These are phyloP conservation scores for Mercenaria mercenaria DNA, from an alignment of 1,140 invertebrate genomes.

Conservation along the genomic window DNA sequence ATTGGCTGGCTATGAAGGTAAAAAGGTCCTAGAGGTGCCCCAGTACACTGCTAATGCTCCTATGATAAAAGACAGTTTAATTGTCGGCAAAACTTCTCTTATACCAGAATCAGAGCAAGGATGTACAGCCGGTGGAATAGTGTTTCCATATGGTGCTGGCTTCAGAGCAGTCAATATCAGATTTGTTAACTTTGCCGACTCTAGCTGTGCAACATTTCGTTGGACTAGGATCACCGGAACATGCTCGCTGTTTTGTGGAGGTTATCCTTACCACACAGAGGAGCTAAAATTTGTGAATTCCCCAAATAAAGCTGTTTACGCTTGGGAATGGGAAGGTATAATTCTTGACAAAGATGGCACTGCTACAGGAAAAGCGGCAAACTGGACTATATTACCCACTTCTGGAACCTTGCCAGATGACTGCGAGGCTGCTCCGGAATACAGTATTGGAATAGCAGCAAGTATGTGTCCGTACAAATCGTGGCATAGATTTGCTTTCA, in stretches of 20 bases:
- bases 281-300: slow-evolving; percentile 73
- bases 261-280: slow-evolving; percentile 70
- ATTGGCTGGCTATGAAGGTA: slow-evolving; percentile 80
- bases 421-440: slow-evolving; percentile 56
- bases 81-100: slow-evolving; percentile 70
- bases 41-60: slow-evolving; percentile 63
- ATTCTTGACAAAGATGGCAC: slow-evolving; percentile 78
- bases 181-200: slow-evolving; percentile 78
- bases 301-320: slow-evolving; percentile 71
- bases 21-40: slow-evolving; percentile 69
- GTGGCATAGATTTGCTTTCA: slow-evolving; percentile 81
- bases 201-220: slow-evolving; percentile 68
- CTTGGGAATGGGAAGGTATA: slow-evolving; percentile 78
- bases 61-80: slow-evolving; percentile 72
- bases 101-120: slow-evolving; percentile 53
- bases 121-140: slow-evolving; percentile 75
- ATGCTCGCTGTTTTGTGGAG: slow-evolving; percentile 76
- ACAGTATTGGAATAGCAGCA: slow-evolving; percentile 65
- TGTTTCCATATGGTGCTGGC: slow-evolving; percentile 78
- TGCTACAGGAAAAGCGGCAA: slow-evolving; percentile 39
- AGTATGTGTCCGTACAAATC: slow-evolving; percentile 74
- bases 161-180: slow-evolving; percentile 68
- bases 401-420: slow-evolving; percentile 71
- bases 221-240: slow-evolving; percentile 77
- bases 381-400: slow-evolving; percentile 68